phyloP scores from a whole-genome alignment of 2,797 vertebrate species.

The Enteromius unitaeniatus region DNA sequence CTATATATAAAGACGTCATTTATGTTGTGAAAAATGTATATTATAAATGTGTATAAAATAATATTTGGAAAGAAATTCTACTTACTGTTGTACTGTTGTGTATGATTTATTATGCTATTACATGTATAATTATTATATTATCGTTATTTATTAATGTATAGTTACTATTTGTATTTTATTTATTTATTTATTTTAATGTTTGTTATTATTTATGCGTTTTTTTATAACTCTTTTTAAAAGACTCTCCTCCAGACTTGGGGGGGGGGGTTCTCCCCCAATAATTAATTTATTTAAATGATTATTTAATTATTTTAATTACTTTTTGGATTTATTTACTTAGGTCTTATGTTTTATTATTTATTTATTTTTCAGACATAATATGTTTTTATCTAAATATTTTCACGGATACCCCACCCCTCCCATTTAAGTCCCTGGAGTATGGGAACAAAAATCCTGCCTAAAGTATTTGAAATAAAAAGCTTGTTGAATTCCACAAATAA shows the following conservation, averaged over 20 bases:
- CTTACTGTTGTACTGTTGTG: not conserved
- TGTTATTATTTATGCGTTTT: not conserved
- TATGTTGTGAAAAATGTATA: not conserved
- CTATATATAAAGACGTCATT: not conserved
- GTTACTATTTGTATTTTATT: too few relatives aligned
- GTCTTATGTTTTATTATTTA: not conserved
- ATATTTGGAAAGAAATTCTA: not conserved
- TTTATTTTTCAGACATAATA: not conserved
- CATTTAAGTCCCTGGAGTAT: not conserved
- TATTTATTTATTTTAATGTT: not conserved
- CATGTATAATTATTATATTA: too few relatives aligned
- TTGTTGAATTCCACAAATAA: too few relatives aligned
- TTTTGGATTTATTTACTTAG: not conserved
- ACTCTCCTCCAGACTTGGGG: not conserved
- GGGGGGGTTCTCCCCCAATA: not conserved
- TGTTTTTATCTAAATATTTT: too few relatives aligned
- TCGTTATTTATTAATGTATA: too few relatives aligned
- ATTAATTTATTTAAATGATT: not conserved
- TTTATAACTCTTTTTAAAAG: not conserved
- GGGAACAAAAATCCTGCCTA: too few relatives aligned
- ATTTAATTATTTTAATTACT: not conserved
- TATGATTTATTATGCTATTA: not conserved
- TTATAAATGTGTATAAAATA: not conserved
- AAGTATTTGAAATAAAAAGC: too few relatives aligned
- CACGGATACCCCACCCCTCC: not conserved